Evolutionary conservation across 2,888 invertebrate genomes (phyloP).

Genomic region (Apeira syringaria): DNA sequence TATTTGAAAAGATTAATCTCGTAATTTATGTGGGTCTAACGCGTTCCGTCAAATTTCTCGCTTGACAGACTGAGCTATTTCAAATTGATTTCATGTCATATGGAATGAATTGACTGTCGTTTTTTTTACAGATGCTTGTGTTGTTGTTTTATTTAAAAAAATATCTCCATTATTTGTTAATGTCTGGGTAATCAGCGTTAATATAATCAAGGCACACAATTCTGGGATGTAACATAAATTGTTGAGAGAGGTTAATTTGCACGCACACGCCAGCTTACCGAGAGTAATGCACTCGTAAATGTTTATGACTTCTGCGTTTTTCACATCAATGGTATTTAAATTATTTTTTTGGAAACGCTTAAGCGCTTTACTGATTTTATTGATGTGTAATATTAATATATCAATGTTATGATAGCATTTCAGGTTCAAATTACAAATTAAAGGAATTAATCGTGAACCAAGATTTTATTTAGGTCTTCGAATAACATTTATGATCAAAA

Average conservation of each 20-base stretch:
- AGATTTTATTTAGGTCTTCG: too few species aligned
- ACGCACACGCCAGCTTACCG: slow-evolving; percentile 57
- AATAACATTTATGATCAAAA: too few species aligned
- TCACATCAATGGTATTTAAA: slow-evolving; percentile 65
- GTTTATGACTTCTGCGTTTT: slow-evolving; percentile 72
- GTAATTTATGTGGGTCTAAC: slow-evolving; percentile 77
- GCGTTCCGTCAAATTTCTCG: slow-evolving; percentile 70
- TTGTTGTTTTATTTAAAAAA: slow-evolving; percentile 38
- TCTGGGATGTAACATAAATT: slow-evolving; percentile 44
- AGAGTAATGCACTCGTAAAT: slow-evolving; percentile 81
- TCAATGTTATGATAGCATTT: slow-evolving; percentile 55
- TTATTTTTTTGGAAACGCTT: slow-evolving; percentile 59
- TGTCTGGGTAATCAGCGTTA: slow-evolving; percentile 17
- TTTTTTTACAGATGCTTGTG: slow-evolving; percentile 24
- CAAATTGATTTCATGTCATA: slow-evolving; percentile 65
- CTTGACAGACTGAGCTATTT: slow-evolving; percentile 60
- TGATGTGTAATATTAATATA: slow-evolving; percentile 59
- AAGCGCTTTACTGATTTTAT: slow-evolving; percentile 53
- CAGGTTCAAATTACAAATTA: too few species aligned
- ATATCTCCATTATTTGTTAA: slow-evolving; percentile 36
- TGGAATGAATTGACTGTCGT: slow-evolving; percentile 44
- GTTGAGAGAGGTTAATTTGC: slow-evolving; percentile 58
- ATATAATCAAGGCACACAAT: slow-evolving; percentile 39
- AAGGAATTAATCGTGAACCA: too few species aligned
- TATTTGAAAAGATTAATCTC: slow-evolving; percentile 83